Percentiles rank a stretch among this genome's conserved stretches.
phyloP scores from a whole-genome alignment of 2,113 vertebrate genomes.

The Sander lucioperca region DNA sequence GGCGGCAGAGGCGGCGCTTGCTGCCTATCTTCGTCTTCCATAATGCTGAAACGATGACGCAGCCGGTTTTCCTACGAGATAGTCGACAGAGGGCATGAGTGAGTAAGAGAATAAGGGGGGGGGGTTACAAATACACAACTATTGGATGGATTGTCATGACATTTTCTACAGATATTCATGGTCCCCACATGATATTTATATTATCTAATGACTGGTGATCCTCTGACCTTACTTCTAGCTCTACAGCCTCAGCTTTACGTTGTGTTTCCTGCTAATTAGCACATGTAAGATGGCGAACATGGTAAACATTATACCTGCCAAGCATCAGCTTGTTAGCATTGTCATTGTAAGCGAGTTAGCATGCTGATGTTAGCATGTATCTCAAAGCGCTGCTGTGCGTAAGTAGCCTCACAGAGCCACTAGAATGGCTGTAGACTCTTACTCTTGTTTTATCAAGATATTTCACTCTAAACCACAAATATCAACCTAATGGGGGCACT shows the following conservation, averaged over 20 bases:
- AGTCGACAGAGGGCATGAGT: not conserved
- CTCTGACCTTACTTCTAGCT: not conserved
- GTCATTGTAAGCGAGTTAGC: not conserved
- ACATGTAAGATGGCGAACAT: not conserved
- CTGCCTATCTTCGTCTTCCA: slow-evolving; percentile 70
- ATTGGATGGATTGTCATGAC: not conserved
- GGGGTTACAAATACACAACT: not conserved
- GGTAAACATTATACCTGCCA: not conserved
- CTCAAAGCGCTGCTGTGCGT: not conserved
- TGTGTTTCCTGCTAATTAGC: not conserved
- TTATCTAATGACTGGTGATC: no score
- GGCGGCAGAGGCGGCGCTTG: slow-evolving; percentile 65
- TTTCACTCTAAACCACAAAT: not conserved
- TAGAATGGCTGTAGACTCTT: not conserved
- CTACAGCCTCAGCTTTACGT: not conserved
- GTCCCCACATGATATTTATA: not conserved
- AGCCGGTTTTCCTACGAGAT: slow-evolving; percentile 79
- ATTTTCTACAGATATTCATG: not conserved
- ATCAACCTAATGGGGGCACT: not conserved
- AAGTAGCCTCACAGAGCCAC: not conserved
- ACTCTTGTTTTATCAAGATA: not conserved
- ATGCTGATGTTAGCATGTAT: not conserved
- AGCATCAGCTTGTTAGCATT: not conserved
- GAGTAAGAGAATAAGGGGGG: not conserved
- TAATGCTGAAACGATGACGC: slow-evolving; percentile 72